Evolutionary conservation across 2,888 invertebrate genomes (phyloP).

Genomic region (Pseudolycoriella hygida): DNA sequence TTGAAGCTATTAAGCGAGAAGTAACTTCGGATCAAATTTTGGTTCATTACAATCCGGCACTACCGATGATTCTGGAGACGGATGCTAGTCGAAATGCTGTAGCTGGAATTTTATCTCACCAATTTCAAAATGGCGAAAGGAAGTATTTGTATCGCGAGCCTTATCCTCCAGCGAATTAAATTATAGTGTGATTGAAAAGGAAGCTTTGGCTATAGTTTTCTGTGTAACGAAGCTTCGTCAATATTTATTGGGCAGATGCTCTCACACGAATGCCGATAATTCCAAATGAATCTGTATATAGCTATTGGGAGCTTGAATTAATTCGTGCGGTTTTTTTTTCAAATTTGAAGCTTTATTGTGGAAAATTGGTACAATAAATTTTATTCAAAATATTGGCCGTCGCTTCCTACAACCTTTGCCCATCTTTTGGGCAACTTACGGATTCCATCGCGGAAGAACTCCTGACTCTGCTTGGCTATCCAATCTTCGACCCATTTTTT

Average conservation of each 20-base stretch:
- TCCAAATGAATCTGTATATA: neutral
- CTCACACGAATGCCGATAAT: neutral
- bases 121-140: conserved; percentile 19
- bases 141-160: conserved; percentile 20
- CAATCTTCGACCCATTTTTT: neutral
- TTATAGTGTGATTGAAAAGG: conserved; percentile 15
- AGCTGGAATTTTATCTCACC: too few relatives aligned
- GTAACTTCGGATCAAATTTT: conserved; percentile 14
- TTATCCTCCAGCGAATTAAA: conserved; percentile 15
- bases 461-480: neutral
- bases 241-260: conserved; percentile 19
- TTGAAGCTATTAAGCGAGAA: conserved; percentile 14
- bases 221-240: conserved; percentile 23
- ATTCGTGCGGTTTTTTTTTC: too few relatives aligned
- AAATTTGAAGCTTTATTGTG: too few relatives aligned
- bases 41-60: conserved; percentile 15
- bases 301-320: too few relatives aligned
- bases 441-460: neutral
- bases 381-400: too few relatives aligned
- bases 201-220: too few relatives aligned
- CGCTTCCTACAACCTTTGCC: too few relatives aligned
- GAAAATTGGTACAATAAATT: too few relatives aligned
- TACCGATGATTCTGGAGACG: conserved; percentile 15
- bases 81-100: too few relatives aligned
- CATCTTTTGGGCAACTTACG: too few relatives aligned